Evolutionary conservation across 2,797 vertebrate species (phyloP), one percentile per base, ranked within the genome.

Genomic region (Nasua narica): DNA sequence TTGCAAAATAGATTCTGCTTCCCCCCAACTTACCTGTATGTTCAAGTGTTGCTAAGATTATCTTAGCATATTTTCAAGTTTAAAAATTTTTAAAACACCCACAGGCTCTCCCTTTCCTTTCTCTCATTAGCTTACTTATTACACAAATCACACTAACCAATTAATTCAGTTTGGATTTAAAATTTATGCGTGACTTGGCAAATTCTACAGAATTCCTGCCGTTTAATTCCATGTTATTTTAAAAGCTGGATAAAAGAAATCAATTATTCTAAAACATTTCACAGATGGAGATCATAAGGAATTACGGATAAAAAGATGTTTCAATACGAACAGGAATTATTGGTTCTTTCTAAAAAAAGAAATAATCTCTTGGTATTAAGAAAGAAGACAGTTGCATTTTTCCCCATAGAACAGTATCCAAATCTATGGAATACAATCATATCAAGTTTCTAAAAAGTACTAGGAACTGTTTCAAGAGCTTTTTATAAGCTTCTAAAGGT

Each of bases 161-260:
- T 83, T 19, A 1, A 95, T 96, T 98, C 82, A 96, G 50, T 16
- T 11, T 91, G 89, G 93, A 96, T 96, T 97, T 98, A 97, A 91
- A 40, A 85, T 97, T 90, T 87, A 69, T 52, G 27, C 56, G 18
- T 11, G 37, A 13, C 40, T 86, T 95, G 83, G 84, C 60, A 96
- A 90, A 83, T 96, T 94, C 19, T 74, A 88, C 4, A 32, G 32
- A 69, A 82, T 79, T 78, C 29, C 48, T 87, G 37, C 52, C 79
- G 86, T 67, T 95, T 72, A 52, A 95, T 92, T 65, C 29, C n/a
- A 90, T 69, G 87, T 96, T 94, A 92, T 62, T 78, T 96, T 23
- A 88, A 77, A 92, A 81, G 43, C 12, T 81, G n/a, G 58, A 87
- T 84, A 74, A 93, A 90, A 13, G 46, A 90, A 97, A 94, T 37